Percentiles rank a stretch among this genome's conserved stretches.
Conservation (phyloP, 2,113 vertebrate genomes). For the Megaceryle torquata region DNA sequence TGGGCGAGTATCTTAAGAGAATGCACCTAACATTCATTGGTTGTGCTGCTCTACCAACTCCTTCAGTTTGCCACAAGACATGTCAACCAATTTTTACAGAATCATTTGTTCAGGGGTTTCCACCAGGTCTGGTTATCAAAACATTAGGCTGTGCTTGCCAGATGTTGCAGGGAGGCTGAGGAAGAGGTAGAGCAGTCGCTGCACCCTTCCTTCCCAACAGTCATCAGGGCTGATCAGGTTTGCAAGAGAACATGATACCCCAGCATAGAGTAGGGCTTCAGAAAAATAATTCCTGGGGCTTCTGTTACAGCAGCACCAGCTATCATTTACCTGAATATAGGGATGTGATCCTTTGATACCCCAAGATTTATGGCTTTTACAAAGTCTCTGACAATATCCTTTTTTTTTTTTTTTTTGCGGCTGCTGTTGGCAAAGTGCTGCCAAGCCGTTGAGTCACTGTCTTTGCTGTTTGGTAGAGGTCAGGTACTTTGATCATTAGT, state of each 20-base stretch:
- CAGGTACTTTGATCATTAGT: neutral
- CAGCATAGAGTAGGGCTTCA: neutral
- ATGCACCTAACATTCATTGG: neutral
- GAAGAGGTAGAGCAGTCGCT: neutral
- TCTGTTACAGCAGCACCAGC: neutral
- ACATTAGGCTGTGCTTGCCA: neutral
- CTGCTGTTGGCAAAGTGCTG: neutral
- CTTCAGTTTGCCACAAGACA: neutral
- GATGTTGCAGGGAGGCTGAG: neutral
- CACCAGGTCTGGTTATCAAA: neutral
- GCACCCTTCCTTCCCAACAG: neutral
- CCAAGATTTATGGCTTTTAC: neutral
- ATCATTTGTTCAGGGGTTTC: neutral
- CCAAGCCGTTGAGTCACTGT: fast-evolving
- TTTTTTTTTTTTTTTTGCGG: neutral
- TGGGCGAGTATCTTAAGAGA: neutral
- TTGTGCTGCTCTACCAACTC: neutral
- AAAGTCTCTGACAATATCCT: neutral
- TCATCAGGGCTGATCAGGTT: neutral
- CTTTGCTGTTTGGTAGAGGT: neutral
- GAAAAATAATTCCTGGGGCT: neutral
- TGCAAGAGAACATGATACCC: neutral
- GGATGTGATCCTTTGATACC: neutral
- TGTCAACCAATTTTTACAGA: neutral
- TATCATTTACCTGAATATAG: neutral